These are phyloP conservation scores for Philotrypesis tridentata DNA, from an alignment of 1,140 invertebrate genomes.

Conservation along the genomic window DNA sequence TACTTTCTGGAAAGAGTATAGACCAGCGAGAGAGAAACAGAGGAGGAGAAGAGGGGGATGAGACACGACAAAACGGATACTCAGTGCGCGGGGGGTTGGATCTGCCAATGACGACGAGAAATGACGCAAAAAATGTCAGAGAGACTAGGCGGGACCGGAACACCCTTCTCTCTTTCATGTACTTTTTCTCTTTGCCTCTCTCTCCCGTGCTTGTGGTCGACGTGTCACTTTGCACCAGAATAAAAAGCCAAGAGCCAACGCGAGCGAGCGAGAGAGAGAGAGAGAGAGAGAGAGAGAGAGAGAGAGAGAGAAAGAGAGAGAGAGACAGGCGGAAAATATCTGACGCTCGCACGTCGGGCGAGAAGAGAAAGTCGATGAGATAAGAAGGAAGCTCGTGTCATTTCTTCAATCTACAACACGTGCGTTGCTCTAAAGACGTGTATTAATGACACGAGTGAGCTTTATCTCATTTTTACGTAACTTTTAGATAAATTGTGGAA, in stretches of 20 bases:
- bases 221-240: background rate
- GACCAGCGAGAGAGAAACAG: slow-evolving; percentile 38
- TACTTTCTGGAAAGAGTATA: slow-evolving; percentile 48
- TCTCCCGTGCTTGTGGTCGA: background rate
- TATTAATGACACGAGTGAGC: slow-evolving; percentile 10
- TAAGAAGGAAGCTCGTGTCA: slow-evolving; percentile 34
- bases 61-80: slow-evolving; percentile 63
- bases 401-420: slow-evolving; percentile 24
- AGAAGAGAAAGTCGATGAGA: slow-evolving; percentile 50
- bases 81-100: slow-evolving; percentile 58
- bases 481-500: background rate
- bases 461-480: slow-evolving; percentile 24
- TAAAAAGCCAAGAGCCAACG: background rate
- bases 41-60: slow-evolving; percentile 43
- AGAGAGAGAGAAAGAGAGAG: slow-evolving; percentile 39
- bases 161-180: slow-evolving; percentile 2
- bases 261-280: background rate
- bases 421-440: slow-evolving; percentile 9
- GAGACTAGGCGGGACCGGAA: slow-evolving; percentile 66
- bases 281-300: slow-evolving; percentile 39
- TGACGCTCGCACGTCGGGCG: background rate
- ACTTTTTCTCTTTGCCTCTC: background rate
- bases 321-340: slow-evolving; percentile 25
- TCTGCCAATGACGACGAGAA: slow-evolving; percentile 73
- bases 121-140: slow-evolving; percentile 70